Percentiles rank a stretch among this genome's conserved stretches.
Evolutionary conservation across 2,888 invertebrate genomes (phyloP).

Genomic region (Erebia aethiops): DNA sequence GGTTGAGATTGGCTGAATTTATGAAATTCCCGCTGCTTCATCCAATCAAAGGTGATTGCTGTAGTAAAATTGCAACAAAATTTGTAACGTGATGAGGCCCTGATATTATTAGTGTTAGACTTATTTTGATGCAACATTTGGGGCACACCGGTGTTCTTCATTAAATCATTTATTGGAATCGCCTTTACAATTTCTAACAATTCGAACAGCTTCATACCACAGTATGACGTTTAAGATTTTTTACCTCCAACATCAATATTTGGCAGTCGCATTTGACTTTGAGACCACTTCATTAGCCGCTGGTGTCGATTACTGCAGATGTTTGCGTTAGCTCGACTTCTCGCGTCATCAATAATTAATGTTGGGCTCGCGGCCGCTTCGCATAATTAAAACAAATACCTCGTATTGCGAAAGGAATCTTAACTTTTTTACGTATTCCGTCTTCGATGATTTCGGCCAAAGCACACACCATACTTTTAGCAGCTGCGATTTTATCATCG

Average conservation of each 20-base stretch:
- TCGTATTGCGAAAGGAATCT: conserved; percentile 41
- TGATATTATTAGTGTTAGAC: too few relatives aligned
- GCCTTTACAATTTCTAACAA: too few relatives aligned
- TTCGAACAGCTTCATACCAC: background rate
- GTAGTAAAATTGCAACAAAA: too few relatives aligned
- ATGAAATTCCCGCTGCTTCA: too few relatives aligned
- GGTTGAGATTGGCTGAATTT: too few relatives aligned
- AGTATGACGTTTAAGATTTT: conserved; percentile 1
- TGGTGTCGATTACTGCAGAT: conserved; percentile 64
- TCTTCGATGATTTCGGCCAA: conserved; percentile 20
- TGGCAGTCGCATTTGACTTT: conserved; percentile 55
- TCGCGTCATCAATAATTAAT: conserved; percentile 67
- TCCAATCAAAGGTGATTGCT: too few relatives aligned
- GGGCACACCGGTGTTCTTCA: too few relatives aligned
- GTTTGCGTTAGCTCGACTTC: conserved; percentile 50
- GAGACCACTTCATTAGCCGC: conserved; percentile 61
- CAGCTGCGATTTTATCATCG: background rate
- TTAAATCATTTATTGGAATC: too few relatives aligned
- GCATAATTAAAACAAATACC: conserved; percentile 48
- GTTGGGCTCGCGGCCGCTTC: conserved; percentile 43
- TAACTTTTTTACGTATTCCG: conserved; percentile 21
- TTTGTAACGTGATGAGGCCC: too few relatives aligned
- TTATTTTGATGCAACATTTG: too few relatives aligned
- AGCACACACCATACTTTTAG: background rate
- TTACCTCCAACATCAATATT: conserved; percentile 45